These are phyloP conservation scores for Calyptomena viridis DNA, from an alignment of 2,113 vertebrate genomes.

Conservation along the genomic window DNA sequence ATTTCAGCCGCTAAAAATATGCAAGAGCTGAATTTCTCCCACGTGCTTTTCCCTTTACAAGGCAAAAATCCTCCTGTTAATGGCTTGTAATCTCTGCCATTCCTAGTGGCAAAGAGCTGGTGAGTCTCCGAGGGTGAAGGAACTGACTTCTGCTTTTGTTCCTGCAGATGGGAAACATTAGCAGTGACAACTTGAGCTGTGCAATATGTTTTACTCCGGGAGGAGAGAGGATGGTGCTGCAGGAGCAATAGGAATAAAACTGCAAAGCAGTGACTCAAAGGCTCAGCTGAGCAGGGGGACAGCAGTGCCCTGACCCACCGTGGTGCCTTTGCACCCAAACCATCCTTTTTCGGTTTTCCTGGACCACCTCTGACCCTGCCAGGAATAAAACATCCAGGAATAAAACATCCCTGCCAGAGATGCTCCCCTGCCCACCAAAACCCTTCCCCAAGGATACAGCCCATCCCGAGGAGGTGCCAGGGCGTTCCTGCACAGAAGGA, in stretches of 20 bases:
- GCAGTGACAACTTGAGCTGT: neutral
- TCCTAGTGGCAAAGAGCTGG: neutral
- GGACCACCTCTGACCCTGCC: neutral
- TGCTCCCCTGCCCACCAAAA: neutral
- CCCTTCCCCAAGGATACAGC: neutral
- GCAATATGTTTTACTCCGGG: neutral
- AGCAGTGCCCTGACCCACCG: fast-evolving
- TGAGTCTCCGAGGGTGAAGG: neutral
- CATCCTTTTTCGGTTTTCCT: neutral
- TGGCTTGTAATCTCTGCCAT: neutral
- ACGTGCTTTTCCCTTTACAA: neutral
- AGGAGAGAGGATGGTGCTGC: neutral
- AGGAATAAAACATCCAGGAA: no score
- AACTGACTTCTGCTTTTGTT: neutral
- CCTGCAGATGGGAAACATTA: neutral
- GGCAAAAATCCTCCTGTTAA: neutral
- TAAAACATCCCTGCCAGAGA: neutral
- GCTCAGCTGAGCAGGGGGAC: neutral
- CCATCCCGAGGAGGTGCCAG: neutral
- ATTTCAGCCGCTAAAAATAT: neutral
- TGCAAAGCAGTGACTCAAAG: neutral
- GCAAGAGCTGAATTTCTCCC: neutral
- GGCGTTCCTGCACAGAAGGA: neutral
- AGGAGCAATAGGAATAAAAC: neutral
- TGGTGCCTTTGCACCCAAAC: no score